Evolutionary conservation across 2,888 invertebrate genomes (phyloP).

Genomic region (Eretmocerus hayati): DNA sequence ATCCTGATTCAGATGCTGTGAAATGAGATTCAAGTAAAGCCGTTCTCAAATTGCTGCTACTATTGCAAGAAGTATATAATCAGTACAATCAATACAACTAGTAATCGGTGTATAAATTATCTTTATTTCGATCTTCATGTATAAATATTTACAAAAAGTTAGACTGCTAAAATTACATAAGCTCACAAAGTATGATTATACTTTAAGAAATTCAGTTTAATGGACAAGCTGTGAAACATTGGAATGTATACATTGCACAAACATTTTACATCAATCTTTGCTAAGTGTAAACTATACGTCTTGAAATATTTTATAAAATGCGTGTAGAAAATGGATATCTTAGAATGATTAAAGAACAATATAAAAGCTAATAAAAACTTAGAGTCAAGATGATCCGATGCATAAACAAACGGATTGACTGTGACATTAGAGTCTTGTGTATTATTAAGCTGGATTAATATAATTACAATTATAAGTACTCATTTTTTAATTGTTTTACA

Average conservation of each 20-base stretch:
- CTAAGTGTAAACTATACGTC: no score
- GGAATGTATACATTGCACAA: slow-evolving; percentile 46
- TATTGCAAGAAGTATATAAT: no score
- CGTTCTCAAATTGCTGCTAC: no score
- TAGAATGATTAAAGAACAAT: slow-evolving; percentile 32
- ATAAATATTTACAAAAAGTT: slow-evolving; percentile 46
- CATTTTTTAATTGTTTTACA: slow-evolving; percentile 9
- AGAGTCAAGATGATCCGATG: slow-evolving; percentile 19
- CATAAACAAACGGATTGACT: slow-evolving; percentile 18
- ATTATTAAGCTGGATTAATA: slow-evolving; percentile 19
- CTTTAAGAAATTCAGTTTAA: slow-evolving; percentile 33
- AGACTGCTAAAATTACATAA: slow-evolving; percentile 33
- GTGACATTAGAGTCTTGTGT: slow-evolving; percentile 17
- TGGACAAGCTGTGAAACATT: slow-evolving; percentile 25
- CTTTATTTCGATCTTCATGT: slow-evolving; percentile 42
- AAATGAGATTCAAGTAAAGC: background rate
- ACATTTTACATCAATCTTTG: slow-evolving; percentile 36
- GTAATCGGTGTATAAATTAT: slow-evolving; percentile 45
- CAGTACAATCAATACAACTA: no score
- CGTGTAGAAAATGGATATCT: slow-evolving; percentile 19
- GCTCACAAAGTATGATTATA: slow-evolving; percentile 29
- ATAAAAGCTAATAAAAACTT: slow-evolving; percentile 25
- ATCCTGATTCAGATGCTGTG: background rate
- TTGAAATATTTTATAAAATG: slow-evolving; percentile 36
- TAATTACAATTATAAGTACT: slow-evolving; percentile 19